Conservation (phyloP, 2,888 invertebrate species). For the Drosophila prostipennis region DNA sequence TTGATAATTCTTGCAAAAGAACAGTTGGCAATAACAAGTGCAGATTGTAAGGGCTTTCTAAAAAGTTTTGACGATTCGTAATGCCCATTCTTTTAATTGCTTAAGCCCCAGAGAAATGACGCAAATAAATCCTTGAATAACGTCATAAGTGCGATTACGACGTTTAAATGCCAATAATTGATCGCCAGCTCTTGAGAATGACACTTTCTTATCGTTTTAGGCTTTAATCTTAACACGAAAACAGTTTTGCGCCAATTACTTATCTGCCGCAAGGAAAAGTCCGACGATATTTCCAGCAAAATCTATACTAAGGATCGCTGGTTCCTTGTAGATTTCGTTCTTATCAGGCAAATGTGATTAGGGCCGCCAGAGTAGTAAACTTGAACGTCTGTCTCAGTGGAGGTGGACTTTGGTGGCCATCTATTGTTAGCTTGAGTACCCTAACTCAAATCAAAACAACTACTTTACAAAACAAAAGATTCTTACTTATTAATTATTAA, state of each 20-base stretch:
- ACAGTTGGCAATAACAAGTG: neutral
- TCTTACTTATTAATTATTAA: neutral
- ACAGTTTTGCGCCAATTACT: conserved; percentile 10
- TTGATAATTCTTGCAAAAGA: neutral
- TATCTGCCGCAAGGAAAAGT: conserved; percentile 5
- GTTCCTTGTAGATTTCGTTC: neutral
- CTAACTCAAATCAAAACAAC: neutral
- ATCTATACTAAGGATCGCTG: conserved; percentile 37
- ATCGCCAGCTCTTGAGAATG: conserved; percentile 21
- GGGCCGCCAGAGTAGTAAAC: conserved; percentile 21
- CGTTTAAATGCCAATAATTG: conserved; percentile 2
- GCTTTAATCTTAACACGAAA: neutral
- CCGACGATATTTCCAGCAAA: conserved; percentile 11
- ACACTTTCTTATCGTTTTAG: neutral
- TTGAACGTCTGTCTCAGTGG: conserved; percentile 31
- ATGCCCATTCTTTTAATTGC: neutral
- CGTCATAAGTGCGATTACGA: conserved; percentile 16
- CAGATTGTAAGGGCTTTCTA: neutral
- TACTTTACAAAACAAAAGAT: no score
- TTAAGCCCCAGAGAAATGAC: neutral
- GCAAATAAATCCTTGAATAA: conserved; percentile 3
- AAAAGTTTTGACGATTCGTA: conserved; percentile 1
- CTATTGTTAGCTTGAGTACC: conserved; percentile 6
- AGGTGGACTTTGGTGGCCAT: conserved; percentile 28
- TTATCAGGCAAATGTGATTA: conserved; percentile 32